A percentile compares a stretch with the other conserved stretches of the same genome.
These are phyloP conservation scores for Oeneis ivallda DNA, from an alignment of 2,888 invertebrate genomes.

Conservation along the genomic window DNA sequence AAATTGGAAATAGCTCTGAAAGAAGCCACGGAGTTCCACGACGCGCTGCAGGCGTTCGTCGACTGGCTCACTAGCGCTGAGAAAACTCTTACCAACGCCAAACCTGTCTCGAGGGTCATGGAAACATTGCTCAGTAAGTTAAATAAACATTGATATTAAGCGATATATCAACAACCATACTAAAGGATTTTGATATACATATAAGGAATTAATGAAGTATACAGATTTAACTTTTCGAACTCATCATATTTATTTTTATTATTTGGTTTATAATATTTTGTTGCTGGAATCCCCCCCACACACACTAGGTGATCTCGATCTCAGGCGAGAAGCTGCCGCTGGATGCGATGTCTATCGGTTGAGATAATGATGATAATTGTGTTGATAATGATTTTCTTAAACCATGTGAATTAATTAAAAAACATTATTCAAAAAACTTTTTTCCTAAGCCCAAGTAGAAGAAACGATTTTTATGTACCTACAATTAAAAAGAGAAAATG, in stretches of 20 bases:
- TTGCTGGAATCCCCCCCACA: too few species aligned
- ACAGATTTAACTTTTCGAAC: neutral
- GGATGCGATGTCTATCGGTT: too few species aligned
- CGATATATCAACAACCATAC: neutral
- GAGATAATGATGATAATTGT: too few species aligned
- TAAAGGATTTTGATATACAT: neutral
- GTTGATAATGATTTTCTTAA: too few species aligned
- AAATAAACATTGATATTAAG: neutral
- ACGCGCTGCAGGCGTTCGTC: conserved; percentile 95
- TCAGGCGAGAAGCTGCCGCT: too few species aligned
- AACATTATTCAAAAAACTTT: neutral
- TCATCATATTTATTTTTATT: neutral
- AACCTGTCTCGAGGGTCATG: conserved; percentile 96
- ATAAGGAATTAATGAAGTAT: too few species aligned
- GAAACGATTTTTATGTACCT: neutral
- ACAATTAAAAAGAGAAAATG: neutral
- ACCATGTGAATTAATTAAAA: too few species aligned
- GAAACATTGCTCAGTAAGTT: conserved; percentile 88
- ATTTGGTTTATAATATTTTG: too few species aligned
- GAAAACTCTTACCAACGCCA: conserved; percentile 91
- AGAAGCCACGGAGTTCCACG: conserved; percentile 98
- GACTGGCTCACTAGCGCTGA: conserved; percentile 98
- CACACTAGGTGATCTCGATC: too few species aligned
- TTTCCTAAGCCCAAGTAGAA: neutral
- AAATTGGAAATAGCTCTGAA: conserved; percentile 98